A percentile compares a stretch with the other conserved stretches of the same genome.
Evolutionary conservation across 2,797 vertebrate species (phyloP).

Genomic region (Delichon dasypus): DNA sequence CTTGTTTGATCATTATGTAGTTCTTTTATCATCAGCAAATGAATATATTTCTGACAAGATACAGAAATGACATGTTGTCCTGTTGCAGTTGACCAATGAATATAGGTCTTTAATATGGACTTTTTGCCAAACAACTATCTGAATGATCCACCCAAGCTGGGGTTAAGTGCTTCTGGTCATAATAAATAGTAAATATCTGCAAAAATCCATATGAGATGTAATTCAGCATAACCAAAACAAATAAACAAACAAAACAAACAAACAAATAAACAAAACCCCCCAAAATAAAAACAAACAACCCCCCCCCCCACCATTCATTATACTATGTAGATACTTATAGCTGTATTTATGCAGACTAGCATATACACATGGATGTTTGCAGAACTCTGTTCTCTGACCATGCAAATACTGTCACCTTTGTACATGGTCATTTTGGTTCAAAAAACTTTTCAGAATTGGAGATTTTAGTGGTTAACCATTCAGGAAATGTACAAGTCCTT

Average conservation of each 20-base stretch:
- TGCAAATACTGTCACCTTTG: background rate
- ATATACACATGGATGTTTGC: background rate
- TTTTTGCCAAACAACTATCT: background rate
- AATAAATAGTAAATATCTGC: background rate
- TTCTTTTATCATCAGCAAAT: background rate
- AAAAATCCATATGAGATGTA: background rate
- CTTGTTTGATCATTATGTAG: background rate
- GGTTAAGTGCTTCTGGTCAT: background rate
- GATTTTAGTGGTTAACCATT: background rate
- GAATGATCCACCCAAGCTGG: background rate
- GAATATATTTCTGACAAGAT: background rate
- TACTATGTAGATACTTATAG: background rate
- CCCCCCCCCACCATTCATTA: background rate
- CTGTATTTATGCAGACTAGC: background rate
- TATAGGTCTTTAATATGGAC: background rate
- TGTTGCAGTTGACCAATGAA: background rate
- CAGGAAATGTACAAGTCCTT: background rate
- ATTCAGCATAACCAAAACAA: background rate
- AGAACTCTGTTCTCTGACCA: background rate
- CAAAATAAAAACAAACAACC: no score
- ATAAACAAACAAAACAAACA: no score
- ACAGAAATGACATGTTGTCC: background rate
- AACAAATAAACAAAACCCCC: background rate
- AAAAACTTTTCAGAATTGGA: background rate
- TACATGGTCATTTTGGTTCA: background rate